Base-by-base conservation (phyloP, 1,140 invertebrate genomes). In the Drosophila fuyamai region DNA sequence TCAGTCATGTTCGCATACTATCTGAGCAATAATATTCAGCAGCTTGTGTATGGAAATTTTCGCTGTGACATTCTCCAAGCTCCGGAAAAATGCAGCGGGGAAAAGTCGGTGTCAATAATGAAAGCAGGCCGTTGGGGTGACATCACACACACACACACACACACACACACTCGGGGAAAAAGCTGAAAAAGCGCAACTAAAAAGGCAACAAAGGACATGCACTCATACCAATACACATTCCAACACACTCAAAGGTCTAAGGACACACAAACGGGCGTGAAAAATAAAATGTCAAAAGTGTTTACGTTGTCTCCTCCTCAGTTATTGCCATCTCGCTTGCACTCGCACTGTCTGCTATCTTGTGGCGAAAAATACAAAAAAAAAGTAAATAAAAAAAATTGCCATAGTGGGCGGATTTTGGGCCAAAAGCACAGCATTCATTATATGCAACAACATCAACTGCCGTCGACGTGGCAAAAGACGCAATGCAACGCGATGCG, bases 271-370 rank as follows among this genome's bases (percentile, higher is more conserved):
- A 40, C 47, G 68, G 79, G 84, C 67, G 79, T 82, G 83, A 83
- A 86, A 86, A 86, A 79, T 79, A 88, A 73, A 88, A 82, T 86
- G 83, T 86, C 83, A 86, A 88, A 86, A 88, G 76, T 86, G 83
- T 88, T 86, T 88, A 83, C 83, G 83, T 75, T 78, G 74, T 71
- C 51, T 57, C 38, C 29, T 59, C 8, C 18, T 44, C 29, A 7
- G 29, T 32, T 55, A 12, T 29, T 14, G 43, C 29, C 61, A 12
- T 27, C 38, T 16, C 41, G 35, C 57, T 47, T 32, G 8, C 41
- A 35, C 8, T 40, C 43, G 1, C 29, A 9, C 32, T 36, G 40
- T 72, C 41, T 62, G 44, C 50, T 80, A 84, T 85, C 81, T 8
- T 81, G 53, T 57, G 58, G 68, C 50, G 81, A 81, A 81, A 79